A percentile compares a stretch with the other conserved stretches of the same genome.
Evolutionary conservation across 2,888 invertebrate species (phyloP).

Genomic region (Leucophenga montana): DNA sequence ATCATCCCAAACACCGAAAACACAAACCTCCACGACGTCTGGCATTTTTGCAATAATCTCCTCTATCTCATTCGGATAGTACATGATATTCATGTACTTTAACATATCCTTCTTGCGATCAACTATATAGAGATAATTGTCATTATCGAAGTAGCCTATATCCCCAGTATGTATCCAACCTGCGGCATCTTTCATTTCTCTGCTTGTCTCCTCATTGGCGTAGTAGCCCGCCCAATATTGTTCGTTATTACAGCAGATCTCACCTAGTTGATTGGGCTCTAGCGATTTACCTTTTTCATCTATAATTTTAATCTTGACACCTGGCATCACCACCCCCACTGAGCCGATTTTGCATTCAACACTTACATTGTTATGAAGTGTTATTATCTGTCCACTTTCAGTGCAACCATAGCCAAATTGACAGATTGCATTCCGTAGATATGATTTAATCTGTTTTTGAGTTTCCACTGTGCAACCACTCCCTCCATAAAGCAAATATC

Average conservation of each 20-base stretch:
- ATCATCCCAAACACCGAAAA: constrained; percentile 58
- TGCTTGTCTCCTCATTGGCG: constrained; percentile 47
- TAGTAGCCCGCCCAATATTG: constrained; percentile 59
- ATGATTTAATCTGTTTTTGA: constrained; percentile 48
- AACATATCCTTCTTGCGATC: constrained; percentile 69
- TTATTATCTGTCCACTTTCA: constrained; percentile 50
- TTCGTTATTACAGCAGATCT: constrained; percentile 53
- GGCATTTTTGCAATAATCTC: constrained; percentile 55
- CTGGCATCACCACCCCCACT: constrained; percentile 54
- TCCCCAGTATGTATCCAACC: constrained; percentile 69
- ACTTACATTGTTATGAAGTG: constrained; percentile 41
- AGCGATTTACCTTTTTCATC: constrained; percentile 49
- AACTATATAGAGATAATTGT: constrained; percentile 57
- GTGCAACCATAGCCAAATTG: constrained; percentile 62
- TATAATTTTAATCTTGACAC: constrained; percentile 54
- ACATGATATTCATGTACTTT: constrained; percentile 58
- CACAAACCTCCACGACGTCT: constrained; percentile 58
- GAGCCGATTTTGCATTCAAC: constrained; percentile 49
- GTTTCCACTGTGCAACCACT: constrained; percentile 51
- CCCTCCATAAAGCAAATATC: constrained; percentile 53
- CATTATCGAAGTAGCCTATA: constrained; percentile 65
- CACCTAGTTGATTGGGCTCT: constrained; percentile 58
- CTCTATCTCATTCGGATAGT: constrained; percentile 64
- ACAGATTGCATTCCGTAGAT: constrained; percentile 40
- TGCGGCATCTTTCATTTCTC: constrained; percentile 44